Evolutionary conservation across 2,797 vertebrate species (phyloP).

Genomic region (Sebastes nivosus): DNA sequence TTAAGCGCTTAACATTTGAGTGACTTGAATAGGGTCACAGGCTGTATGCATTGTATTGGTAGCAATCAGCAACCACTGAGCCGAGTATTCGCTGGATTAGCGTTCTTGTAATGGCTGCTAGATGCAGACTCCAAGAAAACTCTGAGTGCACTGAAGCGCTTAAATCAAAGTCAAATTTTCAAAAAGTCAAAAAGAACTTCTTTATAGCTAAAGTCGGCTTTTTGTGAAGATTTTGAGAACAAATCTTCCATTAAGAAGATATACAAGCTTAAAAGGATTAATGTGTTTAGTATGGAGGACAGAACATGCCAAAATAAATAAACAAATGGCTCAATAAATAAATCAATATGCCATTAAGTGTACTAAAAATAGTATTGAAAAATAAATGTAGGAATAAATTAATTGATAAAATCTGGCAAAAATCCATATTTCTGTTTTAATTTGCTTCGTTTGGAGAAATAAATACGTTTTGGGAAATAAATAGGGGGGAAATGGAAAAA

Average conservation of each 20-base stretch:
- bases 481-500: too few relatives aligned
- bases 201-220: neutral
- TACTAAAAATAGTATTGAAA: too few relatives aligned
- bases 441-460: too few relatives aligned
- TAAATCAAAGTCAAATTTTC: neutral
- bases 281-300: neutral
- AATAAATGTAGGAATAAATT: too few relatives aligned
- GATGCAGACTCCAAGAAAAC: neutral
- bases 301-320: too few relatives aligned
- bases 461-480: too few relatives aligned
- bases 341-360: too few relatives aligned
- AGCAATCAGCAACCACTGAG: neutral
- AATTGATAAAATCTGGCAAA: too few relatives aligned
- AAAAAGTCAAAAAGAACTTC: neutral
- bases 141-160: neutral
- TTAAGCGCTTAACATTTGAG: neutral
- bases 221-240: neutral
- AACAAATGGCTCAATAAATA: too few relatives aligned
- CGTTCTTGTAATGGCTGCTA: neutral
- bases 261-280: neutral
- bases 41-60: neutral
- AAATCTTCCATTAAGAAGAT: neutral
- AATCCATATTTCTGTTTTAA: too few relatives aligned
- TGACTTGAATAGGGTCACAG: neutral
- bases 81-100: too few relatives aligned